A percentile compares a stretch with the other conserved stretches of the same genome.
phyloP scores from a whole-genome alignment of 2,888 invertebrate species.

The Iphiclides podalirius region DNA sequence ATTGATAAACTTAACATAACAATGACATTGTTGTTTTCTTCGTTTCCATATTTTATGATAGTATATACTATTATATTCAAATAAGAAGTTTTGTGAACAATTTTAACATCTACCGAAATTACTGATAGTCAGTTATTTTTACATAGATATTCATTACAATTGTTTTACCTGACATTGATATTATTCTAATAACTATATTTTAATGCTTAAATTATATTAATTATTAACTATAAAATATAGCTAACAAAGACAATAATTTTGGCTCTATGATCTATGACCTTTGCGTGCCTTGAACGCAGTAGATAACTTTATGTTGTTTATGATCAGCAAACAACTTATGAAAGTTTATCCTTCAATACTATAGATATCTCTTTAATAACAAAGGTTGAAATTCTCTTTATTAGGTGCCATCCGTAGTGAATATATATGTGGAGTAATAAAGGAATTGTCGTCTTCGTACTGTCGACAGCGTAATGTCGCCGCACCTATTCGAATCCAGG shows the following conservation, averaged over 20 bases:
- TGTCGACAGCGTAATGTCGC: too few relatives aligned
- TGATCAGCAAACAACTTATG: neutral
- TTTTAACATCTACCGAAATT: neutral
- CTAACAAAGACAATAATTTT: neutral
- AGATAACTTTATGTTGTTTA: neutral
- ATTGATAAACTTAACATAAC: conserved; percentile 1
- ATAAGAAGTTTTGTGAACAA: neutral
- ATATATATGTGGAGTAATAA: too few relatives aligned
- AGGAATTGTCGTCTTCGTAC: too few relatives aligned
- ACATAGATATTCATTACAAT: too few relatives aligned
- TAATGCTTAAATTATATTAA: neutral
- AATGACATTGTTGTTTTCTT: neutral
- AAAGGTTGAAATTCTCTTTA: neutral
- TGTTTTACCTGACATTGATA: neutral
- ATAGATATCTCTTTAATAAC: conserved; percentile 18
- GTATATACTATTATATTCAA: neutral
- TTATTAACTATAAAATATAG: neutral
- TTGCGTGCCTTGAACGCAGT: neutral
- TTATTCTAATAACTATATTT: conserved; percentile 4
- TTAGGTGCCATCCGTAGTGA: neutral
- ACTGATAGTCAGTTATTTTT: neutral
- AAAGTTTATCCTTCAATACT: neutral
- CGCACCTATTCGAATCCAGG: conserved; percentile 36
- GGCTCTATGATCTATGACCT: neutral
- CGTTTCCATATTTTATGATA: neutral